phyloP scores from a whole-genome alignment of 2,888 invertebrate species.

The Caenorhabditis sulstoni region DNA sequence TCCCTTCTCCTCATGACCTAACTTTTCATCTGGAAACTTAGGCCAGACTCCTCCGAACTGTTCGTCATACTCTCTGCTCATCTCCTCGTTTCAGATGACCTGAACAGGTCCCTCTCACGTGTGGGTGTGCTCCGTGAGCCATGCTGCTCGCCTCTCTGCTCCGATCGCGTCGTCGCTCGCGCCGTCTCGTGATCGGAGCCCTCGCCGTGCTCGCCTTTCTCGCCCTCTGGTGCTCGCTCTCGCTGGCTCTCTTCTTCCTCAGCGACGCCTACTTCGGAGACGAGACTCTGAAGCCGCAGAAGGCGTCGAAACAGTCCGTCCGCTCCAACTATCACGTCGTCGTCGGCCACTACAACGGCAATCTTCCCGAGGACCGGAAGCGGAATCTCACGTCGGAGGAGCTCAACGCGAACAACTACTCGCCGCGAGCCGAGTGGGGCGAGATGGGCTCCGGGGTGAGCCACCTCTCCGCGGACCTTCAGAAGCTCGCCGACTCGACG shows the following conservation, averaged over 20 bases:
- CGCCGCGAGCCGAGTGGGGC: slow-evolving; percentile 84
- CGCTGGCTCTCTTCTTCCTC: slow-evolving; percentile 74
- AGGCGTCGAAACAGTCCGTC: slow-evolving; percentile 4
- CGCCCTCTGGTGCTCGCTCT: slow-evolving; percentile 75
- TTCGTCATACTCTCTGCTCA: too few species aligned
- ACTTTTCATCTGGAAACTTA: too few species aligned
- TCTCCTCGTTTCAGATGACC: slow-evolving; percentile 41
- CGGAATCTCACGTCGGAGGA: slow-evolving; percentile 78
- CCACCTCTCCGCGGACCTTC: slow-evolving; percentile 85
- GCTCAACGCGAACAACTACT: slow-evolving; percentile 78
- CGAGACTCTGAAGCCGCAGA: not conserved
- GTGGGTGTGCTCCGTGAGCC: slow-evolving; percentile 21
- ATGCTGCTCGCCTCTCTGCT: slow-evolving; percentile 28
- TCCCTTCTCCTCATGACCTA: too few species aligned
- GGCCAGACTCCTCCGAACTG: too few species aligned
- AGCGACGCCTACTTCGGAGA: slow-evolving; percentile 65
- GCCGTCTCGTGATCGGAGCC: slow-evolving; percentile 59
- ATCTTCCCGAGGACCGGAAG: slow-evolving; percentile 76
- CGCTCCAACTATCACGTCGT: slow-evolving; percentile 65
- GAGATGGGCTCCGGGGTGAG: slow-evolving; percentile 94
- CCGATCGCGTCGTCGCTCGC: slow-evolving; percentile 37
- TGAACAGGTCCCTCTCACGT: slow-evolving; percentile 13
- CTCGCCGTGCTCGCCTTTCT: slow-evolving; percentile 73
- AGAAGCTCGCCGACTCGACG: slow-evolving; percentile 92
- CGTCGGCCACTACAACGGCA: slow-evolving; percentile 80